Evolutionary conservation across 2,888 invertebrate species (phyloP).

Genomic region (Alloscopus bannaensis): DNA sequence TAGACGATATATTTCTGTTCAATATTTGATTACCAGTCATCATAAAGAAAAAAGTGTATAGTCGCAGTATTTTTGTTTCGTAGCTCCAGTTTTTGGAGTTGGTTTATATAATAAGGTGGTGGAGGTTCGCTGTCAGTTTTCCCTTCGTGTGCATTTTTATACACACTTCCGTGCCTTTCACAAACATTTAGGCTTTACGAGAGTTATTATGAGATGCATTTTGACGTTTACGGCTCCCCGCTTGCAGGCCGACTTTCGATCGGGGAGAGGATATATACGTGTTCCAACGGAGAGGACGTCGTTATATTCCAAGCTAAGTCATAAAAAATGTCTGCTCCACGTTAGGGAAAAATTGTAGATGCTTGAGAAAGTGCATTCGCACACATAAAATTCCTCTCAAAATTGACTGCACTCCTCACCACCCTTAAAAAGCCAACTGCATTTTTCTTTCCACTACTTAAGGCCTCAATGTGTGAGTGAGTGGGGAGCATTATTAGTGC

Average conservation of each 20-base stretch:
- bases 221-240: constrained; percentile 28
- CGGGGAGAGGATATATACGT: no score
- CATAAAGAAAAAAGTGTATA: no score
- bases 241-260: background rate
- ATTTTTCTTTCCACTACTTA: no score
- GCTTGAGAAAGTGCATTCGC: background rate
- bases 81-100: background rate
- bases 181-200: constrained; percentile 19
- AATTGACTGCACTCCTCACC: no score
- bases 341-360: background rate
- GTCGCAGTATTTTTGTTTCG: background rate
- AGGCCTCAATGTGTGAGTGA: no score
- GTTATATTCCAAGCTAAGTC: no score
- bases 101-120: background rate
- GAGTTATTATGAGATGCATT: constrained; percentile 24
- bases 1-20: no score
- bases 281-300: no score
- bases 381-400: constrained; percentile 1
- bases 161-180: constrained; percentile 1
- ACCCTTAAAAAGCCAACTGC: no score
- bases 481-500: no score
- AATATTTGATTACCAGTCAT: no score
- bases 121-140: background rate
- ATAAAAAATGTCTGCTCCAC: no score
- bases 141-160: background rate